Conservation (phyloP, 92 coral and sea anemone genomes). For the Epizoanthus scotinus region DNA sequence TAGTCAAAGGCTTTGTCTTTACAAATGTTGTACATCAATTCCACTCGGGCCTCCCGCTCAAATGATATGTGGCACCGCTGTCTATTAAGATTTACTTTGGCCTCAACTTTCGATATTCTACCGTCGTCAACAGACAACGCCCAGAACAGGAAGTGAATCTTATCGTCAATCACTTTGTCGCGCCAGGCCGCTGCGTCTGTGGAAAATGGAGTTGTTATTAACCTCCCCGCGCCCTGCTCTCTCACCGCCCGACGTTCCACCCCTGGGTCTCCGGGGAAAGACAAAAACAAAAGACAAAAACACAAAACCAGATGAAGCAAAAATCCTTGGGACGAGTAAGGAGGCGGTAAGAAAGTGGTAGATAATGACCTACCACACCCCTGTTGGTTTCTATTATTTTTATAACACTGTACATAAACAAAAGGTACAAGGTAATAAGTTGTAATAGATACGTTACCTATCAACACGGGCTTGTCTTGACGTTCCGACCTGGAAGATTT, state of each 20-base stretch:
- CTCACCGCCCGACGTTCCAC: no score
- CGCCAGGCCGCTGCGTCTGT: slow-evolving; percentile 30
- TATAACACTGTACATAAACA: no score
- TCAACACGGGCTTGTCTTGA: neutral
- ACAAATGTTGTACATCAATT: slow-evolving; percentile 22
- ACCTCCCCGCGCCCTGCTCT: no score
- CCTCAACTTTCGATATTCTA: neutral
- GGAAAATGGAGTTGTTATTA: no score
- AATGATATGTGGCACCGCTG: neutral
- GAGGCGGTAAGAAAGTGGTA: no score
- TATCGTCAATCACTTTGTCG: slow-evolving; percentile 17
- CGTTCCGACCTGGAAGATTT: neutral
- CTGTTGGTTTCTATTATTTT: neutral
- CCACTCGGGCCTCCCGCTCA: slow-evolving; percentile 24
- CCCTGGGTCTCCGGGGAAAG: no score
- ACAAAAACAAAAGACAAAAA: no score
- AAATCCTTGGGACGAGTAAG: no score
- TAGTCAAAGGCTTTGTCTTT: slow-evolving; percentile 26
- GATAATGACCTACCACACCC: no score
- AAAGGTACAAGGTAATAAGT: no score
- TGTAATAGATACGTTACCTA: neutral
- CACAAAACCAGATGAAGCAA: no score
- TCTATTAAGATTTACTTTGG: slow-evolving; percentile 21
- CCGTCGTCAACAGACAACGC: slow-evolving; percentile 9
- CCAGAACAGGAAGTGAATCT: slow-evolving; percentile 21